Evolutionary conservation across 2,888 invertebrate genomes (phyloP).

Genomic region (Trichacis sp.): DNA sequence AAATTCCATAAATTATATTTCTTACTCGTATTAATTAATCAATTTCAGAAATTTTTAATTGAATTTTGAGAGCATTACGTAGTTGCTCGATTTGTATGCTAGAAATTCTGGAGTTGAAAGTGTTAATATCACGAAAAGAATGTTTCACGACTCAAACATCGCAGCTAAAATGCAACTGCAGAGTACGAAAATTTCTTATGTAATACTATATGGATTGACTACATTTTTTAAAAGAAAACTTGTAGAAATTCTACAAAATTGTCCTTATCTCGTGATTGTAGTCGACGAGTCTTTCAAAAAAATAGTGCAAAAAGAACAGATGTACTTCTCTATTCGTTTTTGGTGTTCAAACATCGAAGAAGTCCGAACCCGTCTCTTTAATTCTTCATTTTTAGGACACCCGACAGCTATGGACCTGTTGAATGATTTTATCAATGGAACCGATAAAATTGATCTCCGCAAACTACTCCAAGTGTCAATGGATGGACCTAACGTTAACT

Average conservation of each 20-base stretch:
- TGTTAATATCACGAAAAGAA: constrained; percentile 19
- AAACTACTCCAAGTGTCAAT: constrained; percentile 44
- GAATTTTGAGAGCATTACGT: no score
- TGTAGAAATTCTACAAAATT: constrained; percentile 19
- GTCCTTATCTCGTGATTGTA: constrained; percentile 29
- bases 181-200: constrained; percentile 36
- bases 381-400: constrained; percentile 41
- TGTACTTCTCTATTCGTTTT: constrained; percentile 49
- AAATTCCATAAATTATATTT: no score
- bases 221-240: constrained; percentile 35
- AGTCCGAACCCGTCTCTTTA: constrained; percentile 47
- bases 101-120: no score
- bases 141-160: constrained; percentile 42
- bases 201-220: constrained; percentile 36
- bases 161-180: constrained; percentile 38
- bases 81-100: no score
- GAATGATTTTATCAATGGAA: constrained; percentile 24
- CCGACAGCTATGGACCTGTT: constrained; percentile 45
- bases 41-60: no score
- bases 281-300: constrained; percentile 48
- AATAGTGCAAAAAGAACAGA: constrained; percentile 44
- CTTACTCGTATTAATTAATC: no score
- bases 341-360: constrained; percentile 39
- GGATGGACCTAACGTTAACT: constrained; percentile 44
- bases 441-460: constrained; percentile 17